A percentile compares a stretch with the other conserved stretches of the same genome.
These are phyloP conservation scores for Melanophora roralis DNA, from an alignment of 2,888 invertebrate species.

Conservation along the genomic window DNA sequence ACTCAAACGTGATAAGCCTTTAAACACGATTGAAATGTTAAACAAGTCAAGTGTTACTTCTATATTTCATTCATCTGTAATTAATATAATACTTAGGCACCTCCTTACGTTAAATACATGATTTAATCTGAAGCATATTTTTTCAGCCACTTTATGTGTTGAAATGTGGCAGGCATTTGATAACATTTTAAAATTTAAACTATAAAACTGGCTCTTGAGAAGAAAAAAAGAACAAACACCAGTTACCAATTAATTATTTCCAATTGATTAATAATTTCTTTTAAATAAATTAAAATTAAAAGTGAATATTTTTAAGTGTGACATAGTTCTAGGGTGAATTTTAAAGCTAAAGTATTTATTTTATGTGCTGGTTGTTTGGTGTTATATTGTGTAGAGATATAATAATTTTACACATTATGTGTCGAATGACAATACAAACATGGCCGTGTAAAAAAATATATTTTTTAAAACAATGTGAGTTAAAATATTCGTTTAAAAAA, in stretches of 20 bases:
- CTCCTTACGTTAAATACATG: no score
- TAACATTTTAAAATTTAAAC: not conserved
- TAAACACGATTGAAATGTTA: no score
- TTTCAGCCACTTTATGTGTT: no score
- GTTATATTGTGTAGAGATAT: not conserved
- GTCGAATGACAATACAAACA: not conserved
- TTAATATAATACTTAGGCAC: no score
- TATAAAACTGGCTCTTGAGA: conserved; percentile 27
- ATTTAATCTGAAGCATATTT: no score
- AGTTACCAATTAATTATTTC: conserved; percentile 26
- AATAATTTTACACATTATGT: not conserved
- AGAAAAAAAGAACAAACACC: conserved; percentile 36
- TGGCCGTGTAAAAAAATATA: not conserved
- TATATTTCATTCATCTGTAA: no score
- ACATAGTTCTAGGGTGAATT: not conserved
- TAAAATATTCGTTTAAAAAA: conserved; percentile 16
- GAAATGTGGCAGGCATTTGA: no score
- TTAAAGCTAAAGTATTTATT: not conserved
- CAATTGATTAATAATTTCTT: conserved; percentile 27
- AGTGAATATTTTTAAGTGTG: not conserved
- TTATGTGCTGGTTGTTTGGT: not conserved
- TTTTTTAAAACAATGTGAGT: conserved; percentile 23
- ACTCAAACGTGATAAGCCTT: no score
- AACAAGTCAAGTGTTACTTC: no score
- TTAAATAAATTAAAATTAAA: conserved; percentile 3